Evolutionary conservation across 53 echinoderm and acorn worm species (phyloP).

Genomic region (Paracentrotus lividus): DNA sequence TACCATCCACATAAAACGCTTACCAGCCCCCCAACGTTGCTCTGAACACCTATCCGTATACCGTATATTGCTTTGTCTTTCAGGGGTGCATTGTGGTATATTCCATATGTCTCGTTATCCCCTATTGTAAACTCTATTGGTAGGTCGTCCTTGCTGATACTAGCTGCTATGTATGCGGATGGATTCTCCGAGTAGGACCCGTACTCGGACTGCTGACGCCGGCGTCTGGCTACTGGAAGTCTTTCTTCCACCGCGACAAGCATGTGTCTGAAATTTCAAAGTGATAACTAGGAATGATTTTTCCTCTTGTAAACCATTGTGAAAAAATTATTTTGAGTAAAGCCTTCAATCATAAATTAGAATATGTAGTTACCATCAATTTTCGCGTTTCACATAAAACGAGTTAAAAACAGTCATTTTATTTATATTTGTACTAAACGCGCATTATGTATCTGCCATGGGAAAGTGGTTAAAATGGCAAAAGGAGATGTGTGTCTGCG

Average conservation of each 20-base stretch:
- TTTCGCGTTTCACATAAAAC: too few species aligned
- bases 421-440: too few species aligned
- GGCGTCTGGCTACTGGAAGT: constrained; percentile 12
- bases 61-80: constrained; percentile 63
- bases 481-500: too few species aligned
- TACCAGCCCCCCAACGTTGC: constrained; percentile 39
- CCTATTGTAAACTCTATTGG: constrained; percentile 70
- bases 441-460: too few species aligned
- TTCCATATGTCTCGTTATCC: constrained; percentile 74
- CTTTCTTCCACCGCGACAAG: constrained; percentile 33
- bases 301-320: too few species aligned
- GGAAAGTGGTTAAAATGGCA: too few species aligned
- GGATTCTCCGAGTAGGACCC: constrained; percentile 24
- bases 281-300: too few species aligned
- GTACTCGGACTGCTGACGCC: background rate
- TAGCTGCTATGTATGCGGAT: constrained; percentile 35
- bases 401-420: too few species aligned
- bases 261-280: constrained; percentile 2
- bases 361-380: too few species aligned
- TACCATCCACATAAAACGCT: background rate
- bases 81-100: constrained; percentile 79
- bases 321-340: too few species aligned
- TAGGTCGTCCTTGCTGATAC: background rate
- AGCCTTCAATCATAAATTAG: too few species aligned
- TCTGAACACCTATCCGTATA: constrained; percentile 68